Evolutionary conservation across 1,140 invertebrate genomes (phyloP).

Genomic region (Andricus grossulariae): DNA sequence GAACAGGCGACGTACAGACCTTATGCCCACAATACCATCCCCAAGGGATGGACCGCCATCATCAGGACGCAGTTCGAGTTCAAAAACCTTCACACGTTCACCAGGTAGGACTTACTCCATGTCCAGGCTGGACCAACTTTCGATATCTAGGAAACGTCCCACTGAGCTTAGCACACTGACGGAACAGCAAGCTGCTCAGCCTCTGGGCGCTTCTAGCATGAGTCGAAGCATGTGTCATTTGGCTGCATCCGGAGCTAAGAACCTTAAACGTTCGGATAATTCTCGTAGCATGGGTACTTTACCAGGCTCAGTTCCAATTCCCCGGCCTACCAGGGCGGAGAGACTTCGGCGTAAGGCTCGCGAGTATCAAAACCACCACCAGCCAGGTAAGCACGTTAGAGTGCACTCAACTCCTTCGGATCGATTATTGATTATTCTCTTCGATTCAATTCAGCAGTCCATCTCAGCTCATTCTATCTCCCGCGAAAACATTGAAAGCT

Average conservation of each 20-base stretch:
- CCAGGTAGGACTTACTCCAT: constrained; percentile 94
- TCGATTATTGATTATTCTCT: not conserved
- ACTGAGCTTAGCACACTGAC: constrained; percentile 76
- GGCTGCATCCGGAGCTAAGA: constrained; percentile 72
- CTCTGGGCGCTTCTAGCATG: constrained; percentile 75
- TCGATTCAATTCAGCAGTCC: not conserved
- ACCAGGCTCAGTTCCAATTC: constrained; percentile 69
- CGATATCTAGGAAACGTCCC: constrained; percentile 81
- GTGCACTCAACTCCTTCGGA: constrained; percentile 64
- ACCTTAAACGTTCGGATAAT: constrained; percentile 72
- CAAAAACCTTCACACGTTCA: constrained; percentile 80
- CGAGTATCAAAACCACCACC: constrained; percentile 68
- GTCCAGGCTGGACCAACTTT: constrained; percentile 91
- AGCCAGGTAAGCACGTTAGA: constrained; percentile 72
- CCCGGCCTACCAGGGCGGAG: constrained; percentile 77
- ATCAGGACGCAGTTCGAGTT: constrained; percentile 74
- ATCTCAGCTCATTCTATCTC: not conserved
- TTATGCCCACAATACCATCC: constrained; percentile 91
- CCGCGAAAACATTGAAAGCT: not conserved
- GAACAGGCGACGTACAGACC: constrained; percentile 89
- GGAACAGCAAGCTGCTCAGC: constrained; percentile 70
- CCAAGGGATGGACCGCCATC: constrained; percentile 78
- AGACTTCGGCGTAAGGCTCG: constrained; percentile 76
- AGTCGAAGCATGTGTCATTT: constrained; percentile 84
- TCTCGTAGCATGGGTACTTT: constrained; percentile 77